phyloP scores from a whole-genome alignment of 2,113 vertebrate genomes.

The Tylochromis polylepis region DNA sequence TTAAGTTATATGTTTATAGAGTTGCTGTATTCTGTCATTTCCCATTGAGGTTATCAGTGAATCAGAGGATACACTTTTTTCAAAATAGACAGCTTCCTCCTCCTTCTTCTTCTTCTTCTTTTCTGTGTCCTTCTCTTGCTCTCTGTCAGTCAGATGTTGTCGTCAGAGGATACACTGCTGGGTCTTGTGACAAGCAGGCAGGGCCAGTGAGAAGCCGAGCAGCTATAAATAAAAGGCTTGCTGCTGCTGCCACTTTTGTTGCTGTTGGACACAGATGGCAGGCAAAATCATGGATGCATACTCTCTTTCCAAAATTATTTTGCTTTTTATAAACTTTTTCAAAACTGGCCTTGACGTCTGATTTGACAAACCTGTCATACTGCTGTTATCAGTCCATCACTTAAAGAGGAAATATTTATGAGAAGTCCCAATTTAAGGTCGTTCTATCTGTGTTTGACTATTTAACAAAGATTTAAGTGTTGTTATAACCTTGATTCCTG shows the following conservation, averaged over 20 bases:
- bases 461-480: not conserved
- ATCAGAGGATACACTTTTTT: not conserved
- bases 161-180: conserved; percentile 50
- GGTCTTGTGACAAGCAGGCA: conserved; percentile 66
- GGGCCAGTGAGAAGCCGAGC: conserved; percentile 32
- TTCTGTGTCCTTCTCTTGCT: conserved; percentile 17
- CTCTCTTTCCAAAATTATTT: not conserved
- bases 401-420: not conserved
- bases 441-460: not conserved
- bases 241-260: conserved; percentile 27
- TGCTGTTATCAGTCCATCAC: not conserved
- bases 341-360: not conserved
- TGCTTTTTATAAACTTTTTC: not conserved
- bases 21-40: not conserved
- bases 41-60: not conserved
- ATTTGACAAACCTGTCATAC: not conserved
- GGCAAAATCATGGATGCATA: not conserved
- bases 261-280: conserved; percentile 6
- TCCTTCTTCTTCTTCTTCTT: not conserved
- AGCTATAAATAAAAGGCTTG: conserved; percentile 62
- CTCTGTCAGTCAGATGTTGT: conserved; percentile 37
- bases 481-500: not conserved
- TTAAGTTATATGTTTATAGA: not conserved
- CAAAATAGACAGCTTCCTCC: not conserved
- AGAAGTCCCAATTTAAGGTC: not conserved